Base-by-base conservation (phyloP, 2,888 invertebrate species). In the Drosophila emarginata region DNA sequence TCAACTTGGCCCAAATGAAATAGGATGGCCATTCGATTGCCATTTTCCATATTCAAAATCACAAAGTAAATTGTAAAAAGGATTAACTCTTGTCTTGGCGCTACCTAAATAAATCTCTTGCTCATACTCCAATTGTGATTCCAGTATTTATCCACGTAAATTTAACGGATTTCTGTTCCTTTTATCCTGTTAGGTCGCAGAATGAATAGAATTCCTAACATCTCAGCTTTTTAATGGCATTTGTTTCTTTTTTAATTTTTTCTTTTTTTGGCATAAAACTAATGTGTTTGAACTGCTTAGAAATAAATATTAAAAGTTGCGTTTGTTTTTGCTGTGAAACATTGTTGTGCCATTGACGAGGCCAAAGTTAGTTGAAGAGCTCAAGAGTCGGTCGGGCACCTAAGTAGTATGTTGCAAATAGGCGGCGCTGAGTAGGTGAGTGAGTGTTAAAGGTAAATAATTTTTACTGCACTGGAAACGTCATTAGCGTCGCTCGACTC, bases 361-460 rank as follows among this genome's bases (percentile, higher is more conserved):
- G 9, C 32, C 32, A 15, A 4, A 54, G 32, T 11, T 32, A 9
- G 53, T 28, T 28, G 40, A 18, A 21, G 45, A 21, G 21, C 45
- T 45, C 15, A 18, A 54, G 54, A 36, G 32, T 18, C 36, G 32
- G 9, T 28, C 11, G 18, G 32, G 18, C 9, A 53, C 9, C 53
- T 32, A 32, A 15, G 28, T 53, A 12, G 28, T 32, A 36, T 32
- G 32, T 36, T 36, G 32, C 54, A 36, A 59, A 85, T 68, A 82
- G 81, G 85, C 86, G 86, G 86, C 83, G 86, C 83, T 85, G 86
- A 85, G 83, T 72, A 75, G 79, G 72, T 79, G 81, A 82, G 86
- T 88, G 88, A 82, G 82, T 82, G 82, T 88, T 82, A 82, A 82
- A 82, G 86, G 76, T 80, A 78, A 88, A 88, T 88, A 72, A 86